phyloP scores from a whole-genome alignment of 2,797 vertebrate species.

The Loris lydekkerianus region DNA sequence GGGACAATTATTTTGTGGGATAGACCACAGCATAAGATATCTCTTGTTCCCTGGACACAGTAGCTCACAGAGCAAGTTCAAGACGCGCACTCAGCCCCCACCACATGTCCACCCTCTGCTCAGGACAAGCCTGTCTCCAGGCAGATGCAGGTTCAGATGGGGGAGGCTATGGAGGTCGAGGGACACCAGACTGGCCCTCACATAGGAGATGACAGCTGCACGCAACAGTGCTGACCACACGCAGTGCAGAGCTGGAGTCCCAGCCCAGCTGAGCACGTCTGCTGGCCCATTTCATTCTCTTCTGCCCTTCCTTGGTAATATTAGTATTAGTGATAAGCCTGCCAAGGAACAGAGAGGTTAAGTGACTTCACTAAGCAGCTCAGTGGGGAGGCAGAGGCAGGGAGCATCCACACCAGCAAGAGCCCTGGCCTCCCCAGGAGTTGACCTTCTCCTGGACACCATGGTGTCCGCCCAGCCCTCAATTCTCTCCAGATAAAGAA shows the following conservation, averaged over 20 bases:
- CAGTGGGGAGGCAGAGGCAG: background rate
- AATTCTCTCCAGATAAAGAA: background rate
- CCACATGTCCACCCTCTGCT: background rate
- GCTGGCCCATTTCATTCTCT: background rate
- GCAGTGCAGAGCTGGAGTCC: background rate
- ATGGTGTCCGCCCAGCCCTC: background rate
- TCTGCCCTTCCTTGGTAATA: background rate
- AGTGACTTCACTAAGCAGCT: background rate
- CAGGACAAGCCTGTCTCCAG: fast-evolving
- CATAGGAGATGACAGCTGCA: background rate
- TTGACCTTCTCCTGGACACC: background rate
- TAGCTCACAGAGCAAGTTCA: background rate
- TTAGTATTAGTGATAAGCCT: background rate
- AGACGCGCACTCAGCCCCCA: background rate
- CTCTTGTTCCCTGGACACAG: background rate
- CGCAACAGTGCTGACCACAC: background rate
- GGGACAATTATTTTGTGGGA: background rate
- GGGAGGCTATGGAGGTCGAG: background rate
- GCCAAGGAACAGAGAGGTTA: background rate
- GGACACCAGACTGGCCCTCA: background rate
- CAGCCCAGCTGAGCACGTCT: background rate
- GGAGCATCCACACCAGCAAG: background rate
- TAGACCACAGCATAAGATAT: background rate
- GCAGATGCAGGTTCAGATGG: background rate
- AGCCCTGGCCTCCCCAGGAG: background rate